A percentile compares a stretch with the other conserved stretches of the same genome.
Conservation (phyloP, 2,113 vertebrate species). For the Rhinopomastus cyanomelas region DNA sequence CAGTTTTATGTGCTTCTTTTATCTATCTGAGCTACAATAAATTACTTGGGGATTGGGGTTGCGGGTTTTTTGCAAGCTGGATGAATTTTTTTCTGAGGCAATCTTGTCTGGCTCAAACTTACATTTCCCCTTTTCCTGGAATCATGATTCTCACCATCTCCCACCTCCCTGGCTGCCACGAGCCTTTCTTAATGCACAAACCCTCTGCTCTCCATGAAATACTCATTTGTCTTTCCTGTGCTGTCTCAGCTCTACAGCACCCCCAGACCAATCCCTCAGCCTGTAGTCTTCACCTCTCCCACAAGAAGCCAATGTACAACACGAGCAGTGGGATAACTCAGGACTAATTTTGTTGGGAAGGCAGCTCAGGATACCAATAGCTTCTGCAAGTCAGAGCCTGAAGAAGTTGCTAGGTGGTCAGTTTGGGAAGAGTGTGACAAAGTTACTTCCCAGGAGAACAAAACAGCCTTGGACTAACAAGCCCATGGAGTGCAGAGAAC, state of each 20-base stretch:
- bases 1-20: not conserved
- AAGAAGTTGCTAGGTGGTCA: not conserved
- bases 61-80: not conserved
- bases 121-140: not conserved
- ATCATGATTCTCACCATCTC: not conserved
- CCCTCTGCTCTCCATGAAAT: not conserved
- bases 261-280: not conserved
- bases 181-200: not conserved
- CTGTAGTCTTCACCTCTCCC: not conserved
- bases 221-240: not conserved
- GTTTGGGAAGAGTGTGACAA: not conserved
- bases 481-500: not conserved
- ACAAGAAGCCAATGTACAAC: not conserved
- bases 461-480: not conserved
- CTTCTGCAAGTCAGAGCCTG: not conserved
- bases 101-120: not conserved
- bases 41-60: not conserved
- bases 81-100: not conserved
- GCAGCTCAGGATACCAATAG: not conserved
- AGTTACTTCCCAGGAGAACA: not conserved
- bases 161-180: not conserved
- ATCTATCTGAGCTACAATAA: slow-evolving; percentile 29
- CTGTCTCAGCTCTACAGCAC: not conserved
- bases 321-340: not conserved
- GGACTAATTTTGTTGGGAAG: not conserved